Conservation (phyloP, 1,140 invertebrate species). For the Meloidogyne hapla region DNA sequence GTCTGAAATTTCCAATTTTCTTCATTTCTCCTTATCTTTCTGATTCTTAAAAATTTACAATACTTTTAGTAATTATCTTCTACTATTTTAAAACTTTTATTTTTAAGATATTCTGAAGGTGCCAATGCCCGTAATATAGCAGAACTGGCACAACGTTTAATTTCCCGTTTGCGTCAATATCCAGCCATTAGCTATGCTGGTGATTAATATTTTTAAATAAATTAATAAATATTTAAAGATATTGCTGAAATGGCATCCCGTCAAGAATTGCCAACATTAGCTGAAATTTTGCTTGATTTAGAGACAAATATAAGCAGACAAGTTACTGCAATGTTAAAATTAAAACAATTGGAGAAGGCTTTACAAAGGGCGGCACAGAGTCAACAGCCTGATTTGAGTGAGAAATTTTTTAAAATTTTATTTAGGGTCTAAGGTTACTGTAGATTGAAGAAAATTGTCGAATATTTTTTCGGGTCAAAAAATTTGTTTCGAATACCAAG, state of each 20-base stretch:
- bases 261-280: constrained; percentile 24
- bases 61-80: too few species aligned
- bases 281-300: constrained; percentile 31
- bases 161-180: constrained; percentile 28
- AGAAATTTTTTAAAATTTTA: not conserved
- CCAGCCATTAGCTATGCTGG: constrained; percentile 42
- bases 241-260: constrained; percentile 35
- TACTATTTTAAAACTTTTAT: not conserved
- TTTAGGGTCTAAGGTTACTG: too few species aligned
- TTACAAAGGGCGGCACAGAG: constrained; percentile 34
- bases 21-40: too few species aligned
- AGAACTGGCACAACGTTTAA: constrained; percentile 25
- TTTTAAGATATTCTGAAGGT: not conserved
- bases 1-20: too few species aligned
- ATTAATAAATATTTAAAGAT: constrained; percentile 1
- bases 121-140: not conserved
- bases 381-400: constrained; percentile 41
- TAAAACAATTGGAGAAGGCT: constrained; percentile 40
- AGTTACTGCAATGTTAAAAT: constrained; percentile 35
- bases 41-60: too few species aligned
- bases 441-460: too few species aligned
- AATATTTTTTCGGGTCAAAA: too few species aligned
- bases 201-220: constrained; percentile 9
- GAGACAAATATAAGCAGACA: constrained; percentile 36
- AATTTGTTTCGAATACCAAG: too few species aligned